These are phyloP conservation scores for Uromys caudimaculatus DNA, from an alignment of 2,797 vertebrate genomes.

Conservation along the genomic window DNA sequence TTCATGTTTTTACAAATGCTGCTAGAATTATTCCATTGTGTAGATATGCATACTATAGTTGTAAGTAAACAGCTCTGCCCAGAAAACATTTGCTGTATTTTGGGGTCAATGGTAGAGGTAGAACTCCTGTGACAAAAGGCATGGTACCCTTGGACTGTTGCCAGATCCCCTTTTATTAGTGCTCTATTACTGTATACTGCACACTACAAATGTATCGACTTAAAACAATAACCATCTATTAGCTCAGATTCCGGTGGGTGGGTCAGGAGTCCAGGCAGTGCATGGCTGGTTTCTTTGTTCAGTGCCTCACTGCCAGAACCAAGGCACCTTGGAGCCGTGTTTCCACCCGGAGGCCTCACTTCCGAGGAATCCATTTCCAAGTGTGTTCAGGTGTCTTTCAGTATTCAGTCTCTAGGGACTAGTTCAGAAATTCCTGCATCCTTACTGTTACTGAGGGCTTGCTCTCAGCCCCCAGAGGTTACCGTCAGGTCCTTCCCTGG, in stretches of 20 bases:
- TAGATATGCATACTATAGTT: background rate
- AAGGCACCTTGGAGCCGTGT: background rate
- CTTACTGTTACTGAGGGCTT: background rate
- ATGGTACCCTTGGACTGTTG: background rate
- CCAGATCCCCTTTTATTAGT: background rate
- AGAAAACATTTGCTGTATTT: conserved; percentile 24
- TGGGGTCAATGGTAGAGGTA: background rate
- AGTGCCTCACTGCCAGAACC: background rate
- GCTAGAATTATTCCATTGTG: background rate
- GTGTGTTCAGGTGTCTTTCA: background rate
- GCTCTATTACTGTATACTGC: background rate
- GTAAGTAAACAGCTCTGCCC: background rate
- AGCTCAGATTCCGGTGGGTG: background rate
- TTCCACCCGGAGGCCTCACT: background rate
- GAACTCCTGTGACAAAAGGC: conserved; percentile 6
- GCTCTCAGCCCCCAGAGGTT: background rate
- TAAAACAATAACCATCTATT: background rate
- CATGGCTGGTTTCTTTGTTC: background rate
- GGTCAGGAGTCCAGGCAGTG: background rate
- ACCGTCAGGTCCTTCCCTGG: background rate
- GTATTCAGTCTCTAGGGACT: background rate
- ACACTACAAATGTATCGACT: background rate
- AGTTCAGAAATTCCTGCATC: background rate
- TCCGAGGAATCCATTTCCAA: background rate
- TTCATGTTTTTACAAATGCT: conserved; percentile 18